Base-by-base conservation (phyloP, 2,113 vertebrate genomes). In the Lucifuga dentata region DNA sequence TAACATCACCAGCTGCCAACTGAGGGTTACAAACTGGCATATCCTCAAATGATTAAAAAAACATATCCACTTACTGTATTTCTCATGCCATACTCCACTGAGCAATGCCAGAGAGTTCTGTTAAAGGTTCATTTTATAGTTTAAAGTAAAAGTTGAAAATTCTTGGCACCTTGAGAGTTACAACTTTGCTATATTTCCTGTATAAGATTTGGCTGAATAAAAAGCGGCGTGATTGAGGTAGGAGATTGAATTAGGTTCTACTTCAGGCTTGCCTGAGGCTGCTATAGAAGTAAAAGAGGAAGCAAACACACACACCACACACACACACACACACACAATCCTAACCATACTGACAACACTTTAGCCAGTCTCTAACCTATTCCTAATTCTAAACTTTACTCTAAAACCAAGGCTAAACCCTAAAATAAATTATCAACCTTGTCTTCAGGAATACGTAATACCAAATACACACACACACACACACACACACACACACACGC, bases 191-290 rank as follows among this genome's bases (percentile, higher is more conserved):
- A 36, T 13, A 35, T 50, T 13, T 38, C 56, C 21, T 62, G 10
- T 68, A 39, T 50, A 71, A 59, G 53, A 88, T 76, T 46, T 81
- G 65, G 64, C 49, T 68, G 57, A 69, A 68, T 44, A 52, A 81
- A 81, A 86, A 89, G 76, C 85, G 56, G 79, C 77, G 68, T 68
- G 80, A 83, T 78, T 4, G n/a, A 74, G 77, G 63, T 76, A 20
- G 61, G 78, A 79, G 80, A 86, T 74, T 50, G 80, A 71, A 81
- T 86, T 79, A 81, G 68, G 73, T 61, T 85, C 56, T 53, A 72
- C 87, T 82, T 81, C 62, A 3, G 74, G 87, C 68, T 56, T 69
- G 68, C 56, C 80, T 83, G 1, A 10, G 24, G 85, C n/a, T n/a
- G 80, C 50, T 55, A 63, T 20, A 43, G 52, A 59, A 79, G 36